These are phyloP conservation scores for Phortica variegata DNA, from an alignment of 1,140 invertebrate species.

Conservation along the genomic window DNA sequence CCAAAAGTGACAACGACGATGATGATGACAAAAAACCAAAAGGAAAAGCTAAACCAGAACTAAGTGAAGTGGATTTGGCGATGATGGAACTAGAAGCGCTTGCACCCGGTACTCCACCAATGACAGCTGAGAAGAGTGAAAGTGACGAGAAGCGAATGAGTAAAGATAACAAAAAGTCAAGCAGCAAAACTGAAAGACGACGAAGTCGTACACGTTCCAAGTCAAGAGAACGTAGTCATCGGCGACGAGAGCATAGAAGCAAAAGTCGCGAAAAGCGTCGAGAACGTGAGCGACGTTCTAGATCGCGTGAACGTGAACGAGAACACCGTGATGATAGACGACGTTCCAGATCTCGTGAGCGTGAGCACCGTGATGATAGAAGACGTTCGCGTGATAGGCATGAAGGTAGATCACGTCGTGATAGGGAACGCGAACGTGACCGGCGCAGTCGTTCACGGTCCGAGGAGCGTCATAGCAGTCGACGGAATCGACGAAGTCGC, in stretches of 20 bases:
- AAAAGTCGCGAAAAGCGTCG: slow-evolving; percentile 8
- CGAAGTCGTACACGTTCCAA: slow-evolving; percentile 28
- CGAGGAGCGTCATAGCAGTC: slow-evolving; percentile 37
- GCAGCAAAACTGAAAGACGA: slow-evolving; percentile 37
- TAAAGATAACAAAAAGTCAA: slow-evolving; percentile 23
- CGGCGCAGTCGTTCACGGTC: slow-evolving; percentile 41
- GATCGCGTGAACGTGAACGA: slow-evolving; percentile 25
- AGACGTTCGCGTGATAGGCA: slow-evolving; percentile 9
- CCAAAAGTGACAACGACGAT: slow-evolving; percentile 53
- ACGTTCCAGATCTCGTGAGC: slow-evolving; percentile 20
- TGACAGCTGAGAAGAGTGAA: not conserved
- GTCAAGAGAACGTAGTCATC: slow-evolving; percentile 27
- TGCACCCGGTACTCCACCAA: slow-evolving; percentile 63
- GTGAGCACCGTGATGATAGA: too few species aligned
- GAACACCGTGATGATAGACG: not conserved
- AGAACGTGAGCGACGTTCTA: slow-evolving; percentile 14
- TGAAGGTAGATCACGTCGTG: slow-evolving; percentile 15
- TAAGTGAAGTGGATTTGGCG: slow-evolving; percentile 69
- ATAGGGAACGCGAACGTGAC: slow-evolving; percentile 16
- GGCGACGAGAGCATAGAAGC: slow-evolving; percentile 7
- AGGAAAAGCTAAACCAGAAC: slow-evolving; percentile 51
- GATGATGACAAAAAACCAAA: slow-evolving; percentile 35
- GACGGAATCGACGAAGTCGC: slow-evolving; percentile 31
- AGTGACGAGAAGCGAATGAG: slow-evolving; percentile 47
- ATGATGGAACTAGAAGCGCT: slow-evolving; percentile 89